Evolutionary conservation across 2,113 vertebrate genomes (phyloP).

Genomic region (Paratilapia polleni): DNA sequence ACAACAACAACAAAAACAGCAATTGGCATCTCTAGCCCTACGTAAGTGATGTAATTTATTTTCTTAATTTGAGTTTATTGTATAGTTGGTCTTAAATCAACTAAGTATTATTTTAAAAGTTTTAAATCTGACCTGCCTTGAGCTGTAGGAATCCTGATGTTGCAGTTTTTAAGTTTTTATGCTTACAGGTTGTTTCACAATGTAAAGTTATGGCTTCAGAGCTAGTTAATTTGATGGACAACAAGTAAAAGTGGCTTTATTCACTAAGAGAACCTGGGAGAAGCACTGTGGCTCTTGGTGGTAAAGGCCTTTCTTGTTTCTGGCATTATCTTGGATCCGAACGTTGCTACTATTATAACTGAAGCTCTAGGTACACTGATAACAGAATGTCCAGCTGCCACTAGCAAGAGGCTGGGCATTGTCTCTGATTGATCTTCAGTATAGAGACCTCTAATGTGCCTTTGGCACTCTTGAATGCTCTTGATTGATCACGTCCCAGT

Average conservation of each 20-base stretch:
- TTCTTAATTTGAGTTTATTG: too few relatives aligned
- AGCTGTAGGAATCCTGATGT: too few relatives aligned
- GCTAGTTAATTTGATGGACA: conserved; percentile 47
- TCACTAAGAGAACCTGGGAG: conserved; percentile 35
- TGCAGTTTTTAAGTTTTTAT: not conserved
- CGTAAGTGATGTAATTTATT: too few relatives aligned
- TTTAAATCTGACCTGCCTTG: too few relatives aligned
- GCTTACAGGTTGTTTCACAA: conserved; percentile 11
- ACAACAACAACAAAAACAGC: too few relatives aligned
- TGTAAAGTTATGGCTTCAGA: conserved; percentile 22
- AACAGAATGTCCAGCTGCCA: conserved; percentile 42
- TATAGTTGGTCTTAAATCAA: too few relatives aligned
- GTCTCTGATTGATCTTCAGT: conserved; percentile 60
- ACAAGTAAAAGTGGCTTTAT: conserved; percentile 37
- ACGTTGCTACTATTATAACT: conserved; percentile 52
- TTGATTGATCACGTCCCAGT: conserved; percentile 53
- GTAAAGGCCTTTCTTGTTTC: conserved; percentile 37
- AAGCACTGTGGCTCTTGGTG: conserved; percentile 11
- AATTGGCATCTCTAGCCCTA: too few relatives aligned
- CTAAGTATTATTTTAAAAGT: too few relatives aligned
- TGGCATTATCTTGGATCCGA: conserved; percentile 59
- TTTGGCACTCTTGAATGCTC: conserved; percentile 30
- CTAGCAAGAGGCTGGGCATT: conserved; percentile 39
- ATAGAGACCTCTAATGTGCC: conserved; percentile 23
- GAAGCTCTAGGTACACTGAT: conserved; percentile 55